These are phyloP conservation scores for Eriocheir sinensis DNA, from an alignment of 1,140 invertebrate species.

Conservation along the genomic window DNA sequence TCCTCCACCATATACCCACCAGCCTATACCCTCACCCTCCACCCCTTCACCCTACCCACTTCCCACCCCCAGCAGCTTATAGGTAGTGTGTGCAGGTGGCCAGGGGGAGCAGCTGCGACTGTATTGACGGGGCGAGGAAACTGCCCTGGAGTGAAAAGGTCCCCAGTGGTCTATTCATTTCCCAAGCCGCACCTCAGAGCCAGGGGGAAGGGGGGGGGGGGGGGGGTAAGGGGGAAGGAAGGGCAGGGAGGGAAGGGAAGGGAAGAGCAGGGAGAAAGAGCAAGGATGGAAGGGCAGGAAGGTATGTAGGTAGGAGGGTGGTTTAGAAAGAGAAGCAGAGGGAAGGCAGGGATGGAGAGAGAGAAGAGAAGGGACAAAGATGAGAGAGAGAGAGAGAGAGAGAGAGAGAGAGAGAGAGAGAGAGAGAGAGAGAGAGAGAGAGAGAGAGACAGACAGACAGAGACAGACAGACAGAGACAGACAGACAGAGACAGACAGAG, in stretches of 20 bases:
- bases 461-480: no score
- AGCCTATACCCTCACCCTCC: no score
- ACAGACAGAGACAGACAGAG: no score
- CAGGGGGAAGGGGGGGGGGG: neutral
- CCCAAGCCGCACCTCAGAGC: neutral
- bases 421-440: neutral
- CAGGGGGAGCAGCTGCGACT: neutral
- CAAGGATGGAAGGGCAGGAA: neutral
- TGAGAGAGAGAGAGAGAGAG: no score
- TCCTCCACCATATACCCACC: no score
- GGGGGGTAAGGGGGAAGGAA: neutral
- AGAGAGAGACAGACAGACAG: no score
- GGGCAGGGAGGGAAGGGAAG: neutral
- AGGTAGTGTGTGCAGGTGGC: neutral
- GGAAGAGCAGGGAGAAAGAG: neutral
- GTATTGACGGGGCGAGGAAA: constrained; percentile 1
- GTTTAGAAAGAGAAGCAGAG: neutral
- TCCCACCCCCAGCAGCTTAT: no score
- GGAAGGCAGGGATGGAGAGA: neutral
- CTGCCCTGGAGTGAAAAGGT: neutral
- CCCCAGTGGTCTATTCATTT: constrained; percentile 22
- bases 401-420: no score
- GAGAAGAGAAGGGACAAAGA: neutral
- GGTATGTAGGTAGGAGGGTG: neutral
- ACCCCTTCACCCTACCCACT: no score